A percentile compares a stretch with the other conserved stretches of the same genome.
Evolutionary conservation across 2,797 vertebrate species (phyloP).

Genomic region (Rhodeus uyekii): DNA sequence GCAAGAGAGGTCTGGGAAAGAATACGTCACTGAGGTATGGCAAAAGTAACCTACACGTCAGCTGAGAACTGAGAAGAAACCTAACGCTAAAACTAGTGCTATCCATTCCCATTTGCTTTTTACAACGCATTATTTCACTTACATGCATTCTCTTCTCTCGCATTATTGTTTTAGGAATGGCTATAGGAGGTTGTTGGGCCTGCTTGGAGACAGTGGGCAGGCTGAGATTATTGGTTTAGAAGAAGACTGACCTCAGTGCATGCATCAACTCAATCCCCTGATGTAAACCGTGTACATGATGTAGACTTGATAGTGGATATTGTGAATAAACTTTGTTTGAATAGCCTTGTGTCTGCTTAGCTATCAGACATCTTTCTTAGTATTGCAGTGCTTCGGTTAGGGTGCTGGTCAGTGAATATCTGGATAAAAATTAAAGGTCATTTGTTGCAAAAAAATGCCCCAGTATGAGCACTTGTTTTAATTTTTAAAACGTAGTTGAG

Average conservation of each 20-base stretch:
- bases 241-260: slow-evolving; percentile 68
- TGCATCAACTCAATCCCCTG: neutral
- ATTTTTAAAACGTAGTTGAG: neutral
- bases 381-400: neutral
- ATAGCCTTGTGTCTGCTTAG: neutral
- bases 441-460: neutral
- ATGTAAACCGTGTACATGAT: slow-evolving; percentile 49
- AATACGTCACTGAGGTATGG: slow-evolving; percentile 84
- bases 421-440: neutral
- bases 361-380: neutral
- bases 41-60: neutral
- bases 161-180: slow-evolving; percentile 80
- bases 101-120: neutral
- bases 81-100: neutral
- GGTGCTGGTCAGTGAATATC: neutral
- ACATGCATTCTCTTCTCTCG: too few species aligned
- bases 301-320: neutral
- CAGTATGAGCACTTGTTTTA: neutral
- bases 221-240: slow-evolving; percentile 87
- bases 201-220: slow-evolving; percentile 86
- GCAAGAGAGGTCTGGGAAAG: slow-evolving; percentile 90
- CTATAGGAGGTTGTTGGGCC: slow-evolving; percentile 87
- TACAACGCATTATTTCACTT: neutral
- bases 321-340: slow-evolving; percentile 17
- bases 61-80: slow-evolving; percentile 9